Conservation (phyloP, 2,888 invertebrate species). For the Halictus ligatus region DNA sequence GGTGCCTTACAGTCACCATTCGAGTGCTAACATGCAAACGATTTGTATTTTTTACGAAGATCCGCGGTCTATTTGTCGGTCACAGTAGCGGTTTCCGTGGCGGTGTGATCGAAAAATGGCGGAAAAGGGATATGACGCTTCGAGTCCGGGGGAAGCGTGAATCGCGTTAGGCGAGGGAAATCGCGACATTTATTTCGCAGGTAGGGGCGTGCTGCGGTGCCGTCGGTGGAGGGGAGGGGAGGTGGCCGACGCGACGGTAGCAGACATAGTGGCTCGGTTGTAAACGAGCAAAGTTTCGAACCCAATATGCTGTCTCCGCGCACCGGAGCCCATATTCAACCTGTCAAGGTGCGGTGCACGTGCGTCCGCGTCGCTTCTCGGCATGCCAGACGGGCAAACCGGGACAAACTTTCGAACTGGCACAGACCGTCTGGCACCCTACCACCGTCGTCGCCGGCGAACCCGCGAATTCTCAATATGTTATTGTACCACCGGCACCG, state of each 20-base stretch:
- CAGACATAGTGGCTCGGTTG: slow-evolving; percentile 68
- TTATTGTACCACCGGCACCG: slow-evolving; percentile 66
- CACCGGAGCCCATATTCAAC: slow-evolving; percentile 71
- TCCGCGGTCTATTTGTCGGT: too few relatives aligned
- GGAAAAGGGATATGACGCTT: not conserved
- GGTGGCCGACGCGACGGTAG: slow-evolving; percentile 39
- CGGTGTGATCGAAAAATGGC: not conserved
- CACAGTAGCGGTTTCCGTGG: too few relatives aligned
- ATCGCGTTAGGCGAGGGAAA: slow-evolving; percentile 39
- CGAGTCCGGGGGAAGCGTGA: slow-evolving; percentile 35
- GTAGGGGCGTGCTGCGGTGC: not conserved
- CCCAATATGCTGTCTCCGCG: slow-evolving; percentile 75
- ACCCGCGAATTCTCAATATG: slow-evolving; percentile 71
- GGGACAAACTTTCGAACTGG: slow-evolving; percentile 83
- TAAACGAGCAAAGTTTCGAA: slow-evolving; percentile 77
- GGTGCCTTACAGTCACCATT: too few relatives aligned
- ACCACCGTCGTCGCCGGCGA: slow-evolving; percentile 58
- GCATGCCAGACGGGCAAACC: slow-evolving; percentile 78
- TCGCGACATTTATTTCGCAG: slow-evolving; percentile 63
- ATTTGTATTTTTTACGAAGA: too few relatives aligned
- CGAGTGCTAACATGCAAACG: too few relatives aligned
- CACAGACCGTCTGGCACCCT: slow-evolving; percentile 82
- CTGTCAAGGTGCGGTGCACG: slow-evolving; percentile 76
- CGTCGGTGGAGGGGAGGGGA: not conserved
- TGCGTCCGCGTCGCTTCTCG: slow-evolving; percentile 68